Evolutionary conservation across 2,888 invertebrate genomes (phyloP).

Genomic region (Torymus aiolomorphi): DNA sequence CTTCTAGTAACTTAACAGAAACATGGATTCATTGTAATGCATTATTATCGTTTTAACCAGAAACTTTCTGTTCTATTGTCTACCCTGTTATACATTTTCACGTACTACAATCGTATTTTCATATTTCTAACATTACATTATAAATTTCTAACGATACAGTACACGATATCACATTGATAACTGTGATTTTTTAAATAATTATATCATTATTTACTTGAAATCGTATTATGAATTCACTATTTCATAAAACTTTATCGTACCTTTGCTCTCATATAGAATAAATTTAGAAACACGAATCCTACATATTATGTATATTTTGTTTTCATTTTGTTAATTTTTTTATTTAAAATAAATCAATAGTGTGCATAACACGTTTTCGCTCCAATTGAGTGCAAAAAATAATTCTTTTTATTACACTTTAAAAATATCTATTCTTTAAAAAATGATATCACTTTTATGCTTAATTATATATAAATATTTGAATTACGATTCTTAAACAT

Average conservation of each 20-base stretch:
- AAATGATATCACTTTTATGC: constrained; percentile 10
- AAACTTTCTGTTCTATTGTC: constrained; percentile 24
- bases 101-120: constrained; percentile 30
- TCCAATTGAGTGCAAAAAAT: constrained; percentile 30
- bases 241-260: constrained; percentile 7
- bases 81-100: constrained; percentile 45
- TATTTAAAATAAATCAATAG: constrained; percentile 37
- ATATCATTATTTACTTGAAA: constrained; percentile 1
- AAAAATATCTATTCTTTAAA: constrained; percentile 21
- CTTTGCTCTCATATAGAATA: constrained; percentile 11
- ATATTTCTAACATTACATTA: constrained; percentile 35
- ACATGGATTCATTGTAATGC: constrained; percentile 14
- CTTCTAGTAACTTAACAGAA: not conserved
- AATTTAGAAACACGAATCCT: constrained; percentile 24
- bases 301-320: not conserved
- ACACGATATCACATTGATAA: constrained; percentile 34
- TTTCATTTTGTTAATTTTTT: constrained; percentile 32
- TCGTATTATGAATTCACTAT: too few relatives aligned
- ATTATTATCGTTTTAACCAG: constrained; percentile 4
- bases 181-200: constrained; percentile 14
- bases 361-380: constrained; percentile 23
- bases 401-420: constrained; percentile 6
- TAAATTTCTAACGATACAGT: constrained; percentile 35
- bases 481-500: constrained; percentile 11
- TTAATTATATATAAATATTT: constrained; percentile 20